Evolutionary conservation across 2,113 vertebrate species (phyloP), one percentile per base, ranked within the genome.

Genomic region (Oxyura jamaicensis): DNA sequence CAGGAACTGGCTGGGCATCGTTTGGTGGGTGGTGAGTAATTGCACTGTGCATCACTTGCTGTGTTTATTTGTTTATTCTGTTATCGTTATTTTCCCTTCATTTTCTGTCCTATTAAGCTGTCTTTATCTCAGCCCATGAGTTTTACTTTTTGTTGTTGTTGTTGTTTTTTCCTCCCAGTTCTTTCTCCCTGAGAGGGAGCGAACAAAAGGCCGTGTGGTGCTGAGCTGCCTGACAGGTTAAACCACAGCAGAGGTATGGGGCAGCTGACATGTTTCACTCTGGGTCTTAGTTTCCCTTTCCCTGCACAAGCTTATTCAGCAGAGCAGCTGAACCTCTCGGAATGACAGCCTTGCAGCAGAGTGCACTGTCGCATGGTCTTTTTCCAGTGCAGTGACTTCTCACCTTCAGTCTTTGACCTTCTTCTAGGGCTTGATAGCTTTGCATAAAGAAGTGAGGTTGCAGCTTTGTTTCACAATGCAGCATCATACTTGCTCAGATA

Each of bases 271-370:
- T 35, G 2, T 83, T 91, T 42, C 65, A 8, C 1, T 46, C 31
- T 12, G 26, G 15, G 2, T 23, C 7, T 65, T 60, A 33, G 11
- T 28, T 78, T 67, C 20, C 4, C 6, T 42, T 91, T 66, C 48
- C 3, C 5, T 0, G 0, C 11, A 16, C 68, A 13, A 50, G 2
- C 31, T 74, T 74, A 3, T 22, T 50, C n/a, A 23, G 55, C 22
- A 63, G n/a, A 26, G 36, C 29, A 46, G 28, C 42, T 53, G 66
- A 76, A 66, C 20, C 2, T 86, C 25, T 21, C 86, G 36, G 4
- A 82, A 39, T 56, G 83, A 36, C 25, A 62, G 13, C 39, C 26
- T 65, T 58, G 16, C 66, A 68, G 29, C 22, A 25, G 65, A 72
- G 18, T 52, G 5, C 3, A 1, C 22, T 2, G 4, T 2, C 0